Evolutionary conservation across 2,888 invertebrate species (phyloP).

Genomic region (Melinaea menophilus): DNA sequence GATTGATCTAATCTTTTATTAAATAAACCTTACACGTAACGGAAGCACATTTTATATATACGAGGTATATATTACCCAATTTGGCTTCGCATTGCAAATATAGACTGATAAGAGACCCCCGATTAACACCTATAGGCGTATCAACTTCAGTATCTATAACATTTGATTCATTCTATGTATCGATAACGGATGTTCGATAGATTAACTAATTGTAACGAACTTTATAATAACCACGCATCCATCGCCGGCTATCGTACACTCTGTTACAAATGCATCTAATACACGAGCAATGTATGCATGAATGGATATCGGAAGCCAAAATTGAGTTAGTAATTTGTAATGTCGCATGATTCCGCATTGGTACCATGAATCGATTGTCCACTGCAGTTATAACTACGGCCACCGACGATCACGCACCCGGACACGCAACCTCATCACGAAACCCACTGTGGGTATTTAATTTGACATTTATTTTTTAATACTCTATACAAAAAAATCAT

Average conservation of each 20-base stretch:
- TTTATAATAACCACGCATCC: constrained; percentile 5
- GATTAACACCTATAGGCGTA: constrained; percentile 41
- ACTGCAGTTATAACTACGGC: constrained; percentile 70
- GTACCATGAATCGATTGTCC: constrained; percentile 72
- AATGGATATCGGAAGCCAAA: constrained; percentile 40
- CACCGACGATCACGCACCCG: constrained; percentile 63
- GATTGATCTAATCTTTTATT: too few relatives aligned
- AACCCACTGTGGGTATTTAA: not conserved
- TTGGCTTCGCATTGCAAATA: constrained; percentile 14
- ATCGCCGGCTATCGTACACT: constrained; percentile 12
- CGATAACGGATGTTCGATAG: constrained; percentile 34
- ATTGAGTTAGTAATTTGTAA: constrained; percentile 51
- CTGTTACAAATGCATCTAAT: constrained; percentile 26
- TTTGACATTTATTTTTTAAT: constrained; percentile 3
- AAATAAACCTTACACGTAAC: too few relatives aligned
- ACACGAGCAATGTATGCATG: constrained; percentile 35
- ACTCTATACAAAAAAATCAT: too few relatives aligned
- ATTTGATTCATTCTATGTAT: constrained; percentile 47
- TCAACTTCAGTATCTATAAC: constrained; percentile 44
- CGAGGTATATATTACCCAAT: not conserved
- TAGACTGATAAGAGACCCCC: constrained; percentile 36
- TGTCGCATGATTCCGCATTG: constrained; percentile 70
- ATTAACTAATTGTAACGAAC: not conserved
- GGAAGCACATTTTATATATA: too few relatives aligned
- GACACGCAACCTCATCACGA: constrained; percentile 27